Conservation (phyloP, 2,888 invertebrate species). For the Eupithecia insigniata region DNA sequence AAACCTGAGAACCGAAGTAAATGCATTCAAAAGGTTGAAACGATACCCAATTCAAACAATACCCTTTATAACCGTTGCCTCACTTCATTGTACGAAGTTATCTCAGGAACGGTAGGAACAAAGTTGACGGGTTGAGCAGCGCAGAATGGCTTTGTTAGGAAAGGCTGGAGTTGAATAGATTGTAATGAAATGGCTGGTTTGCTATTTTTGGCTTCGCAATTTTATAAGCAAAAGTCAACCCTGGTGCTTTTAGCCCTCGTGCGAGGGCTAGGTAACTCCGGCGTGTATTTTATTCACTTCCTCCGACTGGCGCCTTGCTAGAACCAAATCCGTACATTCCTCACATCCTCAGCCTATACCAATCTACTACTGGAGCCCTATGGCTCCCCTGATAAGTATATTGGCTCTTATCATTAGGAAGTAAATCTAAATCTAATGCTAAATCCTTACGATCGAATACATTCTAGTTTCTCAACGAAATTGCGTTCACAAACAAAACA, state of each 20-base stretch:
- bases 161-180: constrained; percentile 24
- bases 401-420: too few species aligned
- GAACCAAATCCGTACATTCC: background rate
- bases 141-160: constrained; percentile 35
- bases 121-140: constrained; percentile 31
- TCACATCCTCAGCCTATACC: background rate
- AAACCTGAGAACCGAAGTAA: constrained; percentile 11
- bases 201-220: constrained; percentile 13
- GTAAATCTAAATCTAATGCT: background rate
- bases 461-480: background rate
- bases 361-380: background rate
- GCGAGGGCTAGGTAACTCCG: background rate
- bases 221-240: background rate
- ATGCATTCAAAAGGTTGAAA: constrained; percentile 27
- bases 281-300: background rate
- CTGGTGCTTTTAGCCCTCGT: background rate
- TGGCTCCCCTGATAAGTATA: too few species aligned
- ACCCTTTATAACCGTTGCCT: constrained; percentile 17
- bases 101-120: constrained; percentile 27
- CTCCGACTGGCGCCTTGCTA: background rate
- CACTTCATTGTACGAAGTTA: constrained; percentile 31
- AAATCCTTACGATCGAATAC: background rate
- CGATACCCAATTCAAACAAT: constrained; percentile 24
- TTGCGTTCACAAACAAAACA: background rate
- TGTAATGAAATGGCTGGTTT: constrained; percentile 15